Evolutionary conservation across 2,888 invertebrate genomes (phyloP), one percentile per base, ranked within the genome.

Genomic region (Trypoxylon attenuatum): DNA sequence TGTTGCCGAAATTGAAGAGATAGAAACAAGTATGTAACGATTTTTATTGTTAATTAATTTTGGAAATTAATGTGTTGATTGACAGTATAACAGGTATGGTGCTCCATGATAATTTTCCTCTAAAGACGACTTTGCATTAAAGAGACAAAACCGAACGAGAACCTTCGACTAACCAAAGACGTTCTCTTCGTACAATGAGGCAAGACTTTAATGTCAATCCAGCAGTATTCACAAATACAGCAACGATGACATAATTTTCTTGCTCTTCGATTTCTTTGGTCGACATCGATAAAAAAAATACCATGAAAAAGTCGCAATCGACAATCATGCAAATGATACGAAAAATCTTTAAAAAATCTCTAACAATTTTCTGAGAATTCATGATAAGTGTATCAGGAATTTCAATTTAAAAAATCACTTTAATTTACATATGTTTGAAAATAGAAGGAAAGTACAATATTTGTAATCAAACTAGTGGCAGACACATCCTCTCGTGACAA

Each of bases 401-500:
- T n/a, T n/a, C n/a, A n/a, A n/a, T n/a, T n/a, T n/a, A n/a, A n/a
- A n/a, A n/a, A n/a, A n/a, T 45, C 13, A 22, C 25, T 21, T 21
- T 13, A n/a, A 23, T 2, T 45, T 23, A 23, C 25, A 13, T 10
- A 1, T 10, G 10, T 25, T 8, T 10, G 47, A 50, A 10, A 49
- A 22, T 49, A 13, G 25, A n/a, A 47, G 25, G 50, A 59, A 38
- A 38, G 42, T 18, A 13, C 41, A 54, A 56, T 47, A 54, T 47
- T 38, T 52, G 27, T 49, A 41, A 55, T 56, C 68, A n/a, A n/a
- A n/a, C n/a, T n/a, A n/a, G n/a, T n/a, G n/a, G n/a, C n/a, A n/a
- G 70, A 60, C 67, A 69, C 29, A 69, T 71, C 69, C 69, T 75
- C 55, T 19, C n/a, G 47, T 29, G 27, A 57, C 53, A 58, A 60